Conservation (phyloP, 2,888 invertebrate genomes). For the Torymus tubicola region DNA sequence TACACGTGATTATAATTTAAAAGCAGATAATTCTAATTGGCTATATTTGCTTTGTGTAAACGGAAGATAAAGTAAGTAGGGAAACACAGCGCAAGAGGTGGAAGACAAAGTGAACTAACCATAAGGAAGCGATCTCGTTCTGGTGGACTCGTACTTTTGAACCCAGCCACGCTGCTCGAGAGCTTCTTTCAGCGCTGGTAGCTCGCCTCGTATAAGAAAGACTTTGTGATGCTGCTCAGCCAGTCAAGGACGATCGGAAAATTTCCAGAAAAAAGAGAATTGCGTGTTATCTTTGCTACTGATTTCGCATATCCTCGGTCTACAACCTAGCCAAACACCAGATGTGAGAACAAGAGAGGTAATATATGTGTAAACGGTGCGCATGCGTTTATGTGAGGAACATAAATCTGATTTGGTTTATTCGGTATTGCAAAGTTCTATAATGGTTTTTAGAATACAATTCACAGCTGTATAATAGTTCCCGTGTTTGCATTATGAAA, state of each 20-base stretch:
- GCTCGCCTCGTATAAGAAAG: constrained; percentile 71
- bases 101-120: constrained; percentile 62
- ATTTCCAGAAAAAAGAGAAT: constrained; percentile 30
- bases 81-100: no score
- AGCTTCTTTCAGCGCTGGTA: constrained; percentile 70
- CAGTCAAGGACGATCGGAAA: background rate
- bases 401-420: no score
- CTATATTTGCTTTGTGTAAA: constrained; percentile 44
- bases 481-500: no score
- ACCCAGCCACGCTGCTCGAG: constrained; percentile 71
- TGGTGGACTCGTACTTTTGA: constrained; percentile 71
- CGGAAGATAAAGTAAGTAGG: no score
- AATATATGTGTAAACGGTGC: no score
- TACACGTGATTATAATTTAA: constrained; percentile 46
- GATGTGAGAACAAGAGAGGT: no score
- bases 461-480: no score
- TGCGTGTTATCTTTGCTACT: constrained; percentile 36
- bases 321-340: no score
- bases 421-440: no score
- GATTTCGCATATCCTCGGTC: no score
- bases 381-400: no score
- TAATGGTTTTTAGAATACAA: no score
- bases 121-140: constrained; percentile 70
- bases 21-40: constrained; percentile 25
- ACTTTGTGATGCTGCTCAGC: constrained; percentile 67